Conservation (phyloP, 2,888 invertebrate species). For the Lithosia quadra region DNA sequence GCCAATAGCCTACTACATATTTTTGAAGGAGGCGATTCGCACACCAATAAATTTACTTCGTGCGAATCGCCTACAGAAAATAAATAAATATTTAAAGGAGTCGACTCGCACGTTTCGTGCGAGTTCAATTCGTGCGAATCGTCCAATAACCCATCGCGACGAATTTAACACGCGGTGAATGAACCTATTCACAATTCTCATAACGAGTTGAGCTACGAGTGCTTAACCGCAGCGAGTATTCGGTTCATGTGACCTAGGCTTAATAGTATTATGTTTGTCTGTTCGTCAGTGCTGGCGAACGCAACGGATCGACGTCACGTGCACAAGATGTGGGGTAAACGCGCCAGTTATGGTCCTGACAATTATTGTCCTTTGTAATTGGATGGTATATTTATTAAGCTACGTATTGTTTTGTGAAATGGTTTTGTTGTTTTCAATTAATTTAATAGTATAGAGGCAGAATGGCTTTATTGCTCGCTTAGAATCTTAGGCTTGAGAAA, state of each 20-base stretch:
- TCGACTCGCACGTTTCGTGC: too few relatives aligned
- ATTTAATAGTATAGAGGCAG: background rate
- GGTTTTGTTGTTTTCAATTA: background rate
- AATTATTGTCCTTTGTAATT: constrained; percentile 12
- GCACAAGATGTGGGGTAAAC: background rate
- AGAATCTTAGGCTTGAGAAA: background rate
- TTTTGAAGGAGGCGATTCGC: too few relatives aligned
- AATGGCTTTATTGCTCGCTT: background rate
- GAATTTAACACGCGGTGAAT: too few relatives aligned
- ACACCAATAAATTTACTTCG: too few relatives aligned
- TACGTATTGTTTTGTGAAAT: constrained; percentile 5
- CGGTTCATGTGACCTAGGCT: background rate
- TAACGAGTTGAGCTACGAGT: background rate
- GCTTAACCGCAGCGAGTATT: background rate
- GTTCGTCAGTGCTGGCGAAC: background rate
- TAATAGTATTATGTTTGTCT: constrained; percentile 19
- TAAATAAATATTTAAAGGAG: too few relatives aligned
- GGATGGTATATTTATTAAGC: background rate
- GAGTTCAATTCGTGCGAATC: too few relatives aligned
- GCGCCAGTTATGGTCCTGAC: constrained; percentile 12
- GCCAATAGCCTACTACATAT: too few relatives aligned
- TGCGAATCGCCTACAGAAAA: too few relatives aligned
- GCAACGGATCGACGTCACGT: constrained; percentile 16
- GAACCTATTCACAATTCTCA: too few relatives aligned
- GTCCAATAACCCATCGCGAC: too few relatives aligned